Percentiles rank a stretch among this genome's conserved stretches.
phyloP scores from a whole-genome alignment of 2,888 invertebrate genomes.

The Ariolimax columbianus region DNA sequence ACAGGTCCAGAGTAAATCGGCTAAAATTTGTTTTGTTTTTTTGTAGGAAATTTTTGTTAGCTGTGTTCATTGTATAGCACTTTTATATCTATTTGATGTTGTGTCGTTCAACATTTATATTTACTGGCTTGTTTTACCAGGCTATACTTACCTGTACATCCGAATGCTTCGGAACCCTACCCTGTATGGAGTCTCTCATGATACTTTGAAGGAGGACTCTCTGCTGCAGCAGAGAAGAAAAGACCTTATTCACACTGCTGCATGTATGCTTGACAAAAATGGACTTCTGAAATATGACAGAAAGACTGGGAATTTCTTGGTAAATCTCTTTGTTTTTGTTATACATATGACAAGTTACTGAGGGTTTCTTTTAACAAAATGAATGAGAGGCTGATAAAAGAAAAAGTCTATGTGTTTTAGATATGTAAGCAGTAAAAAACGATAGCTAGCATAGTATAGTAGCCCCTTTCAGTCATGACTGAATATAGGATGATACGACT shows the following conservation, averaged over 20 bases:
- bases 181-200: conserved; percentile 89
- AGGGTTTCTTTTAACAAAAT: no score
- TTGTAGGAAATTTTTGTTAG: background rate
- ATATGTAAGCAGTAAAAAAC: no score
- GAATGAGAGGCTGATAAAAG: no score
- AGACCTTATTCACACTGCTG: conserved; percentile 96
- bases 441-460: no score
- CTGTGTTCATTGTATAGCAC: background rate
- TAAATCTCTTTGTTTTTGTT: conserved; percentile 54
- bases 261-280: conserved; percentile 92
- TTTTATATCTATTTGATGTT: background rate
- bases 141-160: conserved; percentile 97
- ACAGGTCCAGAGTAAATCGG: no score
- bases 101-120: background rate
- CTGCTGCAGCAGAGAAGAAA: conserved; percentile 92
- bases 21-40: background rate
- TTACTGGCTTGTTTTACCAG: conserved; percentile 56
- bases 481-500: no score
- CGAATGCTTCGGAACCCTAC: conserved; percentile 94
- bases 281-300: conserved; percentile 95
- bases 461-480: no score
- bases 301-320: conserved; percentile 91
- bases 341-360: no score
- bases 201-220: conserved; percentile 86
- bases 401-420: no score